A percentile compares a stretch with the other conserved stretches of the same genome.
Conservation (phyloP, 2,113 vertebrate genomes). For the Oryzias woworae region DNA sequence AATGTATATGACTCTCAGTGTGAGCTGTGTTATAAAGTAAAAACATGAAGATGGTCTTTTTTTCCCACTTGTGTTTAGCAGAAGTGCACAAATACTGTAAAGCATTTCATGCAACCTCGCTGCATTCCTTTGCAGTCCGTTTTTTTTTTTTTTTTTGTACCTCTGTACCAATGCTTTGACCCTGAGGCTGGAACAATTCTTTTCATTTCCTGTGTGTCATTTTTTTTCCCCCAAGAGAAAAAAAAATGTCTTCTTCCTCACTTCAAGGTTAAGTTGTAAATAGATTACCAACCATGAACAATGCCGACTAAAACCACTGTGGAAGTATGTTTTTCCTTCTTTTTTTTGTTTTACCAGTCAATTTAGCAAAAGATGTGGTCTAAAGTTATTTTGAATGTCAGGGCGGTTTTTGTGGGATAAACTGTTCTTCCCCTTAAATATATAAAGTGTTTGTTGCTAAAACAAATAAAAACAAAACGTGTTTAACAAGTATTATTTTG, state of each 20-base stretch:
- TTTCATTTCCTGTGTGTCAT: constrained; percentile 5
- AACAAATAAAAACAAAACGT: not conserved
- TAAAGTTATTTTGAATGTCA: too few species aligned
- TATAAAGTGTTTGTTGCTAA: not conserved
- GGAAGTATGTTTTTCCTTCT: not conserved
- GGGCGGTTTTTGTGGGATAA: too few species aligned
- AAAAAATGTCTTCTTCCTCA: constrained; percentile 1
- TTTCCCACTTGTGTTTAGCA: not conserved
- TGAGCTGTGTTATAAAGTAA: too few species aligned
- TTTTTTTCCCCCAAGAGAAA: not conserved
- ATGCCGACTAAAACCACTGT: not conserved
- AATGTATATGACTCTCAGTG: too few species aligned
- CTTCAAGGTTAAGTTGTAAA: constrained; percentile 1
- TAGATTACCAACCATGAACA: not conserved
- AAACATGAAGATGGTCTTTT: too few species aligned
- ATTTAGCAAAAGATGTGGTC: too few species aligned
- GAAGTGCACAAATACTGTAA: not conserved
- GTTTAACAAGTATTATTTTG: not conserved
- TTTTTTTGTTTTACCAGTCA: not conserved
- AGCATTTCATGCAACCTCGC: not conserved
- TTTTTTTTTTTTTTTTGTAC: not conserved
- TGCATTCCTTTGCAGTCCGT: constrained; percentile 5
- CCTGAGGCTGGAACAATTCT: not conserved
- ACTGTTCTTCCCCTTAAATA: not conserved
- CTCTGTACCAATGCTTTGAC: not conserved